Conservation (phyloP, 2,797 vertebrate species). For the Oceanodroma leucorhoa region DNA sequence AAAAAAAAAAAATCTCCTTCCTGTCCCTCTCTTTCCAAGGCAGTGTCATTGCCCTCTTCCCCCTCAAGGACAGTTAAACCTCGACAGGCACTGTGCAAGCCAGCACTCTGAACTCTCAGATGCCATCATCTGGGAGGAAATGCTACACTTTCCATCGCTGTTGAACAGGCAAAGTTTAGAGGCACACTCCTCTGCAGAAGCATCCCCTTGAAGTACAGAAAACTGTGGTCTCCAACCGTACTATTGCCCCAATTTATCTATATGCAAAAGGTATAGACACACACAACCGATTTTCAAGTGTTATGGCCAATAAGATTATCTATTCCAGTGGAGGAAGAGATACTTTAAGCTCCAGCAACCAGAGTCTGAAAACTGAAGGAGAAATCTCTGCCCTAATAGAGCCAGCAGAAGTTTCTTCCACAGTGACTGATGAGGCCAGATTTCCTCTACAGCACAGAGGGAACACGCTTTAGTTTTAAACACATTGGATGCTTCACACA, state of each 20-base stretch:
- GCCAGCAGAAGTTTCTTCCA: neutral
- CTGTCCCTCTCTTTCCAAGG: neutral
- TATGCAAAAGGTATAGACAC: neutral
- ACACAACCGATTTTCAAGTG: neutral
- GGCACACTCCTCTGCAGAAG: neutral
- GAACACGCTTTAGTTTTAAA: neutral
- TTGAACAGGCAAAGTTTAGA: neutral
- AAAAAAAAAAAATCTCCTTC: neutral
- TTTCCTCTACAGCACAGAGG: neutral
- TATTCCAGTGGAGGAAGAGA: neutral
- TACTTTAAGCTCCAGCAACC: neutral
- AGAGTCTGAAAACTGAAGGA: neutral
- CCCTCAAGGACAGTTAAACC: neutral
- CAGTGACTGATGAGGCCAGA: neutral
- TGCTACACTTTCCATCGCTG: neutral
- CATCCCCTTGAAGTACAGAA: neutral
- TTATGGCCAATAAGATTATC: neutral
- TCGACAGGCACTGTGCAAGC: neutral
- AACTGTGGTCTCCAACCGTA: accelerated
- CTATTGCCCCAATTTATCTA: neutral
- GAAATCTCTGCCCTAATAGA: neutral
- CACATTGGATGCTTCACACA: neutral
- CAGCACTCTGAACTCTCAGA: neutral
- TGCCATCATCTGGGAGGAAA: neutral
- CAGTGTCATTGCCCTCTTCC: neutral